Percentiles rank a stretch among this genome's conserved stretches.
Conservation (phyloP, 2,113 vertebrate species). For the Crotalus tigris region DNA sequence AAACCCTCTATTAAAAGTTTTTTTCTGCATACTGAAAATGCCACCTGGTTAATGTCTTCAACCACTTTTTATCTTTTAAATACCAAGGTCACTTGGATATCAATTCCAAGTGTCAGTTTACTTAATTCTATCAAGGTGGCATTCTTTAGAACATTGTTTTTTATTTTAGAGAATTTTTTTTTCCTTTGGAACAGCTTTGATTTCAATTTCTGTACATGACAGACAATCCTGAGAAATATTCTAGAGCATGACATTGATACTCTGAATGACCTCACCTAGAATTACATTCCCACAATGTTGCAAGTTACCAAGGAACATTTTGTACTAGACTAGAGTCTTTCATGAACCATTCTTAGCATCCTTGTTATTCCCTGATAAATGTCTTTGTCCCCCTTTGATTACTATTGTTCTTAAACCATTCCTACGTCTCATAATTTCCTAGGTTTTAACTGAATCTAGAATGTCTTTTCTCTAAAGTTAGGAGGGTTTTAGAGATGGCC, state of each 20-base stretch:
- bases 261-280: not conserved
- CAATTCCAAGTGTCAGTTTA: not conserved
- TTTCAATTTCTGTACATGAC: not conserved
- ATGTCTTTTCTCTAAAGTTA: not conserved
- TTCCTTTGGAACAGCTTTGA: not conserved
- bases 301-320: not conserved
- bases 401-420: not conserved
- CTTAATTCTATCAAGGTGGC: not conserved
- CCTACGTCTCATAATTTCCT: not conserved
- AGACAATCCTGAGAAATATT: not conserved
- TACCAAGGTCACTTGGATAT: not conserved
- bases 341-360: not conserved
- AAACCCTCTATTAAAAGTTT: not conserved
- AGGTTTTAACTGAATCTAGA: not conserved
- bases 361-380: not conserved
- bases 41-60: not conserved
- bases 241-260: not conserved
- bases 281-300: not conserved
- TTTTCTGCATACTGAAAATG: conserved; percentile 12
- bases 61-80: not conserved
- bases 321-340: not conserved
- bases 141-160: not conserved
- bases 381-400: not conserved
- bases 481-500: not conserved
- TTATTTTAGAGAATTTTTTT: not conserved